These are phyloP conservation scores for Clarias laeviceps DNA, from an alignment of 2,797 vertebrate species.

Conservation along the genomic window DNA sequence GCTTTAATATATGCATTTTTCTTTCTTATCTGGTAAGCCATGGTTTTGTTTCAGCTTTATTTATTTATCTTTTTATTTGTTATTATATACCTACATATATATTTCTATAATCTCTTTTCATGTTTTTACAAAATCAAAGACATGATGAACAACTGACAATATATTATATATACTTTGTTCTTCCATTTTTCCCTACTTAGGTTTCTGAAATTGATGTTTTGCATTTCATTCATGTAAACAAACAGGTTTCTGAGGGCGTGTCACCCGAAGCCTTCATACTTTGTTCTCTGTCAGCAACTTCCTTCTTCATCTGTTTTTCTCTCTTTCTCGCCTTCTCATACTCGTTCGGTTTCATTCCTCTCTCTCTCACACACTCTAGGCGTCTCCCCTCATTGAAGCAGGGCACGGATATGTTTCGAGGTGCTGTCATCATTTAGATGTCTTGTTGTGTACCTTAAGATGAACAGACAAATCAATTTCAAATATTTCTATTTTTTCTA, in stretches of 20 bases:
- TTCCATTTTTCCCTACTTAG: constrained; percentile 67
- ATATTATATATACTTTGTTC: constrained; percentile 77
- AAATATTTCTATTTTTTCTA: neutral
- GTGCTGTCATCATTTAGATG: constrained; percentile 93
- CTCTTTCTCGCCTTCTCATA: constrained; percentile 10
- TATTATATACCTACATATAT: constrained; percentile 67
- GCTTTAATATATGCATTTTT: constrained; percentile 67
- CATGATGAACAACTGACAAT: constrained; percentile 82
- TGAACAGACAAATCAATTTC: neutral
- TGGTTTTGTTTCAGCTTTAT: constrained; percentile 62
- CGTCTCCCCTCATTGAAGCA: constrained; percentile 81
- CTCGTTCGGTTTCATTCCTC: constrained; percentile 45
- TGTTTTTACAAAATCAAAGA: constrained; percentile 83
- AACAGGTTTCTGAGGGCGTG: constrained; percentile 57
- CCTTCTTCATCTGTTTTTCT: constrained; percentile 28
- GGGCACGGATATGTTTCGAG: constrained; percentile 91
- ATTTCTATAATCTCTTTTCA: constrained; percentile 76
- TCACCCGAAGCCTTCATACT: constrained; percentile 61
- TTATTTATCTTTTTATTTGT: constrained; percentile 30
- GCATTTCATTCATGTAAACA: constrained; percentile 68
- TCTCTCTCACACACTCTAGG: constrained; percentile 12
- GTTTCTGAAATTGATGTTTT: constrained; percentile 69
- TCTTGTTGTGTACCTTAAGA: constrained; percentile 85
- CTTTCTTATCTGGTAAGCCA: constrained; percentile 60
- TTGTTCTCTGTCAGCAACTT: constrained; percentile 61